Base-by-base conservation (phyloP, 2,888 invertebrate genomes). In the Metacarcinus magister region DNA sequence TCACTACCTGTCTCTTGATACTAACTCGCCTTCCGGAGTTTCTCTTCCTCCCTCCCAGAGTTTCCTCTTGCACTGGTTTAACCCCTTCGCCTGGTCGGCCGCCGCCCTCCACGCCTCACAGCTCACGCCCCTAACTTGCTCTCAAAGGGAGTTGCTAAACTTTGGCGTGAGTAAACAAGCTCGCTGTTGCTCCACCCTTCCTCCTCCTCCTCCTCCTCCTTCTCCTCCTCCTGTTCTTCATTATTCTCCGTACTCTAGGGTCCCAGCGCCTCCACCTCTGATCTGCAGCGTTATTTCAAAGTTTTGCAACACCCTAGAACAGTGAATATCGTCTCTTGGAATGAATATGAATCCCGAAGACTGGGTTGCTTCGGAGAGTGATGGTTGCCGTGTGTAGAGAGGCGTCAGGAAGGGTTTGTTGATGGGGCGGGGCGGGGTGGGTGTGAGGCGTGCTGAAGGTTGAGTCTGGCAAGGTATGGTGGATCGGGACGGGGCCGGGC, bases 111-210 rank as follows among this genome's bases (percentile, higher is more conserved):
- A 87, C 87, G 87, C 87, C 87, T 87, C 87, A 87, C 39, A 87
- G 87, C 87, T 87, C 87, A 87, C 87, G 87, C 87, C 87, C 87
- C 87, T 87, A 87, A 87, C 87, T 87, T 87, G 39, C 87, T 87
- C 87, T 87, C 87, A 87, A 87, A 87, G 87, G 87, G 87, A 87
- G 87, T 87, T 87, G 87, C 87, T 87, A 87, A 87, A 87, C 87
- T 87, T 87, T 87, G 87, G 87, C 87, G 87, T 87, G 87, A 87
- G 87, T 87, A 87, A 87, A 87, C 87, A 87, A 87, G 87, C 87
- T 87, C 87, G 87, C 87, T 87, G 87, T 87, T 87, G 87, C 87
- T 87, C 87, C 87, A 87, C 87, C 87, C 87, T 87, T 87, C 87
- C 87, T 87, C 39, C 87, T 87, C 87, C 87, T 87, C 75, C 75